A percentile compares a stretch with the other conserved stretches of the same genome.
phyloP scores from a whole-genome alignment of 2,888 invertebrate genomes.

The Stegana nigrithorax region DNA sequence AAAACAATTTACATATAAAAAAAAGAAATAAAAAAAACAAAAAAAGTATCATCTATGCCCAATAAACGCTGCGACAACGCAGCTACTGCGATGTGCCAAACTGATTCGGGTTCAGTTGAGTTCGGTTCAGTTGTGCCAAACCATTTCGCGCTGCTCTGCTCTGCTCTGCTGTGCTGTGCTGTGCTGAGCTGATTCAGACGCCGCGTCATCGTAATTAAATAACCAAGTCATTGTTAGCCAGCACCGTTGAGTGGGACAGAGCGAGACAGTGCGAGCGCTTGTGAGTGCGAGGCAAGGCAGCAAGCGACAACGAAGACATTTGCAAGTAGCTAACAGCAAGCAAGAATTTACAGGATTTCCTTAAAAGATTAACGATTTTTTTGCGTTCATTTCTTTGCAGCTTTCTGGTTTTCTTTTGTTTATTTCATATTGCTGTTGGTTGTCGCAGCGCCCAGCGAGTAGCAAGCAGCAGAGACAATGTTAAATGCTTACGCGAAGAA shows the following conservation, averaged over 20 bases:
- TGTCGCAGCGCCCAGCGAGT: too few relatives aligned
- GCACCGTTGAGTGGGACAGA: not conserved
- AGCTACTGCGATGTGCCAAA: too few relatives aligned
- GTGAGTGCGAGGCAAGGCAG: too few relatives aligned
- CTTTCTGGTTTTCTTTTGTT: too few relatives aligned
- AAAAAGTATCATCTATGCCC: slow-evolving; percentile 30
- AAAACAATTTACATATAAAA: slow-evolving; percentile 24
- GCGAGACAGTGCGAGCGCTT: too few relatives aligned
- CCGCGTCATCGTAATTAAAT: slow-evolving; percentile 46
- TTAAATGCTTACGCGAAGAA: too few relatives aligned
- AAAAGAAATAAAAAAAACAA: slow-evolving; percentile 22
- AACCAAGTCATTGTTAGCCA: slow-evolving; percentile 39
- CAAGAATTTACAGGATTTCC: too few relatives aligned
- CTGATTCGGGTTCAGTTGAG: not conserved
- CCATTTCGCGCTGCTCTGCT: not conserved
- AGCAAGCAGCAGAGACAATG: too few relatives aligned
- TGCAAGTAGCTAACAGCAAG: too few relatives aligned
- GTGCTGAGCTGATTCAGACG: slow-evolving; percentile 22
- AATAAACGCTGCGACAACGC: slow-evolving; percentile 28
- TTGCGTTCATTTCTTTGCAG: too few relatives aligned
- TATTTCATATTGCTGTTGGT: too few relatives aligned
- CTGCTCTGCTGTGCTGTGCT: not conserved
- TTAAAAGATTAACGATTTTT: not conserved
- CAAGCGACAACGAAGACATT: too few relatives aligned
- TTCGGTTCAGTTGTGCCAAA: not conserved